Percentiles rank a stretch among this genome's conserved stretches.
Conservation (phyloP, 2,888 invertebrate species). For the Patella depressa region DNA sequence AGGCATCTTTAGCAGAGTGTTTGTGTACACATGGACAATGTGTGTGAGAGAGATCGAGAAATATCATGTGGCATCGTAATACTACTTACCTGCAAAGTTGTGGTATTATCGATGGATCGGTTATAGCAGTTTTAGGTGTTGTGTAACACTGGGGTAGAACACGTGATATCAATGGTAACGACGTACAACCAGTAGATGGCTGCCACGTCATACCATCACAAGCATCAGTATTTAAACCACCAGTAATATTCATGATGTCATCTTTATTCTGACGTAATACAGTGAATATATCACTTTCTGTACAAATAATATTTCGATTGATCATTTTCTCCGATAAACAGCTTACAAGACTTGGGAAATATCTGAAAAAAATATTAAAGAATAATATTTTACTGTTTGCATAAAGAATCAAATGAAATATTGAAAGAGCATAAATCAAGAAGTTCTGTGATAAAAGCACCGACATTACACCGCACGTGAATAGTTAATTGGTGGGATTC, state of each 20-base stretch:
- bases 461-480: too few species aligned
- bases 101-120: background rate
- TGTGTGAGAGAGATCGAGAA: too few species aligned
- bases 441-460: too few species aligned
- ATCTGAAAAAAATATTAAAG: background rate
- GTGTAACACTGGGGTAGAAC: background rate
- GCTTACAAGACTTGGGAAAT: background rate
- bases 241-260: background rate
- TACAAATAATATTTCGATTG: background rate
- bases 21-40: too few species aligned
- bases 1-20: too few species aligned
- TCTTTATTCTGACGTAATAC: background rate
- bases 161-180: background rate
- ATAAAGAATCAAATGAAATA: too few species aligned
- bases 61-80: too few species aligned
- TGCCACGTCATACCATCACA: conserved; percentile 4
- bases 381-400: background rate
- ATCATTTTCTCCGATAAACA: conserved; percentile 2
- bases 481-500: too few species aligned
- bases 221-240: background rate
- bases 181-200: background rate
- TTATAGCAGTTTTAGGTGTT: background rate
- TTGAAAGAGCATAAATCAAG: too few species aligned
- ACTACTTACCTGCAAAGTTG: background rate
- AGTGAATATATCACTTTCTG: background rate